Conservation (phyloP, 2,888 invertebrate genomes). For the Watsonalla binaria region DNA sequence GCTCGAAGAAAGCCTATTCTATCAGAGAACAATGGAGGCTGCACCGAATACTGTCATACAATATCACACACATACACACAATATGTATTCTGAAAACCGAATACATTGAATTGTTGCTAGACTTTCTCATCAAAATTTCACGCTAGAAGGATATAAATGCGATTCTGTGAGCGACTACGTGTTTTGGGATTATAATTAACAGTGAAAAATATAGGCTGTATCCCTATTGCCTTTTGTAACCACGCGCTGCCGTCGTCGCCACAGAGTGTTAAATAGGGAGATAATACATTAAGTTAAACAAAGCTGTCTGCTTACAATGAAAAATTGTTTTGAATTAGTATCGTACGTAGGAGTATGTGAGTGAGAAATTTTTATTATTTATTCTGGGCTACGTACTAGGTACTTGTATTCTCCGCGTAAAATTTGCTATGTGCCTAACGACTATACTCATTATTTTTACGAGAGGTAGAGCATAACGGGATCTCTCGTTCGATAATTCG, state of each 20-base stretch:
- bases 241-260: not conserved
- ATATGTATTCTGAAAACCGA: not conserved
- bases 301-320: no score
- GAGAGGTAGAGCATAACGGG: no score
- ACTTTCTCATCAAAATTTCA: not conserved
- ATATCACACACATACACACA: not conserved
- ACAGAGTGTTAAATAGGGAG: no score
- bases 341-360: no score
- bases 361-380: no score
- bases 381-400: no score
- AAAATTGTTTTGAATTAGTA: no score
- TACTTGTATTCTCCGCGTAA: no score
- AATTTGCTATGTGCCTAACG: no score
- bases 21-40: constrained; percentile 24
- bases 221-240: not conserved
- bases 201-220: not conserved
- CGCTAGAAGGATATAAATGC: not conserved
- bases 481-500: no score
- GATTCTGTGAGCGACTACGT: not conserved
- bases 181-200: not conserved
- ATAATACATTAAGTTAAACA: no score
- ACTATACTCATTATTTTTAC: no score
- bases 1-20: constrained; percentile 20
- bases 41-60: constrained; percentile 11
- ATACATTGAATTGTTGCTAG: not conserved